Evolutionary conservation across 2,888 invertebrate genomes (phyloP).

Genomic region (Agrochola circellaris): DNA sequence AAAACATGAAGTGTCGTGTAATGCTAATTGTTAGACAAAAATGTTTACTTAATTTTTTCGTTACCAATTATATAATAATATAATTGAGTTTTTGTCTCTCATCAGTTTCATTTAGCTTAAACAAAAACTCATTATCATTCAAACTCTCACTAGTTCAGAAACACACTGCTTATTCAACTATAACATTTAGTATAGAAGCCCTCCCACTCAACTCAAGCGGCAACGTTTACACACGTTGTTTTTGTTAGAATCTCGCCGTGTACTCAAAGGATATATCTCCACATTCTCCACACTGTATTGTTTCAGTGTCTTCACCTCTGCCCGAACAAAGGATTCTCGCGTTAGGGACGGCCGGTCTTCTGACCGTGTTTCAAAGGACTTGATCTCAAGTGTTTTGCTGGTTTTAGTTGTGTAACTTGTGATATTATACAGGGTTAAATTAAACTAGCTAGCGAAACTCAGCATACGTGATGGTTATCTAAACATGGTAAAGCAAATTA

Average conservation of each 20-base stretch:
- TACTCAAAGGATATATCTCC: conserved; percentile 48
- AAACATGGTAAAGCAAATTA: no score
- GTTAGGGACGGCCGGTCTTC: conserved; percentile 20
- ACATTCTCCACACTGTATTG: conserved; percentile 49
- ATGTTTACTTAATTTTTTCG: not conserved
- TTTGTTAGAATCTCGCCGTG: conserved; percentile 47
- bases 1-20: not conserved
- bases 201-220: conserved; percentile 7
- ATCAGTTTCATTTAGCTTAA: not conserved
- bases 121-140: not conserved
- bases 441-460: no score
- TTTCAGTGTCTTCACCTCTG: conserved; percentile 49
- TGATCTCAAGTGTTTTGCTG: conserved; percentile 21
- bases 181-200: not conserved
- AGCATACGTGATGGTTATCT: no score
- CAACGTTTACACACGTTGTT: conserved; percentile 33
- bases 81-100: no score
- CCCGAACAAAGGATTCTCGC: conserved; percentile 46
- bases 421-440: not conserved
- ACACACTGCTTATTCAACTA: not conserved
- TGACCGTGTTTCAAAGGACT: conserved; percentile 40
- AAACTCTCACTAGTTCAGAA: no score
- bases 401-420: conserved; percentile 11
- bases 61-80: no score
- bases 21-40: not conserved